A percentile compares a stretch with the other conserved stretches of the same genome.
phyloP scores from a whole-genome alignment of 35 echinoderm and acorn worm species.

The Hemicentrotus pulcherrimus region DNA sequence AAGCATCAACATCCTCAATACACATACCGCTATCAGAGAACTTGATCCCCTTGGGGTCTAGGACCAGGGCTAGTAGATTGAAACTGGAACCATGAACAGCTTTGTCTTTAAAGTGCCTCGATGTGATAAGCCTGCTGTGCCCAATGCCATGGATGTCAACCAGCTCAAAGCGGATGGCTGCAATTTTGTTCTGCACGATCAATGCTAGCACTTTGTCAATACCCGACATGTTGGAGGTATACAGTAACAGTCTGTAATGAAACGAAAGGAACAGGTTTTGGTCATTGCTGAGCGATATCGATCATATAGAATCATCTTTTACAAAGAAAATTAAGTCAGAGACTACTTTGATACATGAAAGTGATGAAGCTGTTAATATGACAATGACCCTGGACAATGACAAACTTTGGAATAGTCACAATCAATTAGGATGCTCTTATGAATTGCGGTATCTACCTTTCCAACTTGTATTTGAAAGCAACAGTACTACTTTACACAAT shows the following conservation, averaged over 20 bases:
- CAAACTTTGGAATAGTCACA: too few relatives aligned
- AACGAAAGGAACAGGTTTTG: background rate
- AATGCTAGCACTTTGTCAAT: background rate
- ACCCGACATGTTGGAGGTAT: background rate
- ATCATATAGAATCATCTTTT: too few relatives aligned
- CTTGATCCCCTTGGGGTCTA: conserved; percentile 57
- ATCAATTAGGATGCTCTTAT: too few relatives aligned
- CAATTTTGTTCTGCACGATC: conserved; percentile 41
- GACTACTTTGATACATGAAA: too few relatives aligned
- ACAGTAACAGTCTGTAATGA: background rate
- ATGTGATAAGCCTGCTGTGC: conserved; percentile 73
- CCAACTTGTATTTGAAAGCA: too few relatives aligned
- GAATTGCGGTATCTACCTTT: too few relatives aligned
- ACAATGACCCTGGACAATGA: too few relatives aligned
- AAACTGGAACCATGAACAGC: conserved; percentile 57
- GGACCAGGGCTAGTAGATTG: conserved; percentile 53
- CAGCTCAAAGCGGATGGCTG: conserved; percentile 72
- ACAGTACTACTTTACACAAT: too few relatives aligned
- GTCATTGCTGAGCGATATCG: too few relatives aligned
- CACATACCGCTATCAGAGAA: conserved; percentile 61
- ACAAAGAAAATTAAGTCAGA: too few relatives aligned
- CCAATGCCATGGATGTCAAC: conserved; percentile 86
- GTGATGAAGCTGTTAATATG: too few relatives aligned
- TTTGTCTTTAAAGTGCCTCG: conserved; percentile 71
- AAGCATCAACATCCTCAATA: conserved; percentile 44